These are phyloP conservation scores for Diacarnus erythraeanus DNA, from an alignment of 37 sponge, comb jelly and placozoan species.

Conservation along the genomic window DNA sequence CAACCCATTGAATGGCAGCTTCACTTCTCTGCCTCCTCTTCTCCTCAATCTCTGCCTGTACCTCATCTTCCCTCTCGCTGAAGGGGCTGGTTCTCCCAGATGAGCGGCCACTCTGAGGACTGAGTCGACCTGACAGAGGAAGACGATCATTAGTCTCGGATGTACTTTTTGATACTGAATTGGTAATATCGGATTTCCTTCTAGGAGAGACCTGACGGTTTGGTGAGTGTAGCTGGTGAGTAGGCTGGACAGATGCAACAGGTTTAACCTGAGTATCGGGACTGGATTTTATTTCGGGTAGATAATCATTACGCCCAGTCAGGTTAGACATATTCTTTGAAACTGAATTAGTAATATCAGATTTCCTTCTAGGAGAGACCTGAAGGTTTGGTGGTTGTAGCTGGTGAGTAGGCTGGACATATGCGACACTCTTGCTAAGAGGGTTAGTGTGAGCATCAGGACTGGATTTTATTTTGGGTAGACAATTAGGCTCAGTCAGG, in stretches of 20 bases:
- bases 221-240: too few species aligned
- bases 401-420: background rate
- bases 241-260: background rate
- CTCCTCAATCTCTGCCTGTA: conserved; percentile 7
- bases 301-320: too few species aligned
- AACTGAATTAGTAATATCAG: background rate
- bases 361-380: background rate
- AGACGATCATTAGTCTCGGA: too few species aligned
- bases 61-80: background rate
- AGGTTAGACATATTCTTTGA: background rate
- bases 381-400: too few species aligned
- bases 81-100: conserved; percentile 6
- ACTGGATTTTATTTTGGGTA: background rate
- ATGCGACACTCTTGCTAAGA: too few species aligned
- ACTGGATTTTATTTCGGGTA: background rate
- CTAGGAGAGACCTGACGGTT: background rate
- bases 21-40: conserved; percentile 2
- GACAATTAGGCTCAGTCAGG: too few species aligned
- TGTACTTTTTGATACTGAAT: background rate
- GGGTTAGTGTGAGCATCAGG: background rate
- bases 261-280: background rate
- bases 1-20: conserved; percentile 40
- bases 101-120: background rate
- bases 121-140: background rate
- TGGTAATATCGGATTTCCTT: background rate